Conservation (phyloP, 1,140 invertebrate genomes). For the Gryllus bimaculatus region DNA sequence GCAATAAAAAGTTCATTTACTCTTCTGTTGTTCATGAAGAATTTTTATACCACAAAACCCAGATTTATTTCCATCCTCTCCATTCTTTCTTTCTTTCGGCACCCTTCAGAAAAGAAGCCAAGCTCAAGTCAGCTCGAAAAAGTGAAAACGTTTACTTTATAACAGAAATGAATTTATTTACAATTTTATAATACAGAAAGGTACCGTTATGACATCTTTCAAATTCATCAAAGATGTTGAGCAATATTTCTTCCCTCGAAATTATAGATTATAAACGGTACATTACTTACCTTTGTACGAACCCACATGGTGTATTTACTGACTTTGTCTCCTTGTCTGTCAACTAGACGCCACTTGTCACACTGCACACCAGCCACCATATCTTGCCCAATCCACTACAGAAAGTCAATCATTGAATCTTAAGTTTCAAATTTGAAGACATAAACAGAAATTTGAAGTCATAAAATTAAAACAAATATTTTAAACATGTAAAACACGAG, state of each 20-base stretch:
- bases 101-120: too few relatives aligned
- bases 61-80: too few relatives aligned
- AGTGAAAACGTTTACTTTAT: too few relatives aligned
- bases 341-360: constrained; percentile 64
- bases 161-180: too few relatives aligned
- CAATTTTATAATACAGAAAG: too few relatives aligned
- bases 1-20: too few relatives aligned
- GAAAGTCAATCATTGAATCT: constrained; percentile 13
- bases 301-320: constrained; percentile 85
- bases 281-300: constrained; percentile 47
- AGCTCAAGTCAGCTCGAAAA: too few relatives aligned
- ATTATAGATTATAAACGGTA: neutral
- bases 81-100: too few relatives aligned
- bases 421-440: constrained; percentile 23
- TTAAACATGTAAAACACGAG: neutral
- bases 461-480: constrained; percentile 8
- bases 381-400: constrained; percentile 30
- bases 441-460: constrained; percentile 31
- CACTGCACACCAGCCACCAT: constrained; percentile 30
- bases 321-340: constrained; percentile 60
- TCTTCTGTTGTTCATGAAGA: too few relatives aligned
- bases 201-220: too few relatives aligned
- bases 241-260: neutral
- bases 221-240: too few relatives aligned
- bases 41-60: too few relatives aligned